Percentiles rank a stretch among this genome's conserved stretches.
These are phyloP conservation scores for Mycteria americana DNA, from an alignment of 2,797 vertebrate species.

Conservation along the genomic window DNA sequence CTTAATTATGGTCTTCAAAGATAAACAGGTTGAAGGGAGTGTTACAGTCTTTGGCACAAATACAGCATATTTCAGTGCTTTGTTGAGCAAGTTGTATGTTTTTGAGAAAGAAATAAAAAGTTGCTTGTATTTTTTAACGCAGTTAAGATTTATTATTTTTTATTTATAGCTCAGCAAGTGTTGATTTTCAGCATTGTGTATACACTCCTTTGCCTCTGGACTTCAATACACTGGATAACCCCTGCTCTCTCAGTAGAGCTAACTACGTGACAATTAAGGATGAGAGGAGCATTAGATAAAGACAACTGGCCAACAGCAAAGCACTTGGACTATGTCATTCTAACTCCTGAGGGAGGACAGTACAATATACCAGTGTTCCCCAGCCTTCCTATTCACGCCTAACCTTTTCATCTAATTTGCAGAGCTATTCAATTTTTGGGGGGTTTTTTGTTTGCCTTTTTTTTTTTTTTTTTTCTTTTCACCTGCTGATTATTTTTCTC, in stretches of 20 bases:
- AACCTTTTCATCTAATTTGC: not conserved
- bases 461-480: not conserved
- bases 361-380: not conserved
- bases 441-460: too few species aligned
- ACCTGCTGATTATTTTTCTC: not conserved
- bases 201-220: not conserved
- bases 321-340: not conserved
- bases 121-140: not conserved
- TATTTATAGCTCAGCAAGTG: not conserved
- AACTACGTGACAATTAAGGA: not conserved
- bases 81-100: constrained; percentile 2
- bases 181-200: not conserved
- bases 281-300: not conserved
- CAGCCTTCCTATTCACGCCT: not conserved
- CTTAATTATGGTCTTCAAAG: constrained; percentile 44
- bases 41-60: constrained; percentile 25
- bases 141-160: not conserved
- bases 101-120: not conserved
- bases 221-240: not conserved
- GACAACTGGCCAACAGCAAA: not conserved
- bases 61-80: constrained; percentile 1
- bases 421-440: not conserved
- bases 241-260: not conserved
- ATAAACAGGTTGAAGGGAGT: constrained; percentile 48
- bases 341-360: not conserved